These are phyloP conservation scores for Mesoclemmys tuberculata DNA, from an alignment of 2,113 vertebrate genomes.

Conservation along the genomic window DNA sequence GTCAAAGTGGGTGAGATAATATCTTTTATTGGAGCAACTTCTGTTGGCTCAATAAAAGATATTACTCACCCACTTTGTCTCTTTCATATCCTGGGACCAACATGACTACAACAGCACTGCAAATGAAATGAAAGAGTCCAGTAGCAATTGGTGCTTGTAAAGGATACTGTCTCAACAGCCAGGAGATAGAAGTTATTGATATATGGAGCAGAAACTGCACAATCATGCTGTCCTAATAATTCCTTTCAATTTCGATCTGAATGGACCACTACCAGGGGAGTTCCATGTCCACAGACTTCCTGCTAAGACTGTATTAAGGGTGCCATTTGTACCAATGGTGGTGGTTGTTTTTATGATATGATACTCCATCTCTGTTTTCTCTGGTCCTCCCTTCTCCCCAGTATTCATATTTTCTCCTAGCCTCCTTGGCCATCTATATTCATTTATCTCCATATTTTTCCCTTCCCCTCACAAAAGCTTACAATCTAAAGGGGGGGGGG, in stretches of 20 bases:
- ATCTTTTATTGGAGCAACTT: background rate
- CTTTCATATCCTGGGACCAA: background rate
- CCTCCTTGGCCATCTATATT: rapidly evolving
- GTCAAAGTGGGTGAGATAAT: background rate
- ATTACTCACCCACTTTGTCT: background rate
- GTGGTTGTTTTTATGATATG: background rate
- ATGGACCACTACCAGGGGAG: background rate
- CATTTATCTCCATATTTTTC: rapidly evolving
- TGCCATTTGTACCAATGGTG: background rate
- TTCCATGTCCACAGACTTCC: rapidly evolving
- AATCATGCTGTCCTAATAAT: background rate
- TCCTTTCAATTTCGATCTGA: background rate
- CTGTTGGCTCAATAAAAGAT: background rate
- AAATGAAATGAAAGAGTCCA: background rate
- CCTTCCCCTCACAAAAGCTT: background rate
- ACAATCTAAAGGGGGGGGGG: background rate
- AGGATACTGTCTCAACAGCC: background rate
- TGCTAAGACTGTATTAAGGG: background rate
- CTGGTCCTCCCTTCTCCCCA: rapidly evolving
- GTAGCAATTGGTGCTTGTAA: background rate
- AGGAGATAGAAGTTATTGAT: background rate
- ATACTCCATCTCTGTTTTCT: background rate
- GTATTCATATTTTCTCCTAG: background rate
- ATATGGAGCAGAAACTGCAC: background rate
- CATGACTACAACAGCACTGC: background rate